A percentile compares a stretch with the other conserved stretches of the same genome.
Conservation (phyloP, 2,797 vertebrate species). For the Bradypodion ventrale region DNA sequence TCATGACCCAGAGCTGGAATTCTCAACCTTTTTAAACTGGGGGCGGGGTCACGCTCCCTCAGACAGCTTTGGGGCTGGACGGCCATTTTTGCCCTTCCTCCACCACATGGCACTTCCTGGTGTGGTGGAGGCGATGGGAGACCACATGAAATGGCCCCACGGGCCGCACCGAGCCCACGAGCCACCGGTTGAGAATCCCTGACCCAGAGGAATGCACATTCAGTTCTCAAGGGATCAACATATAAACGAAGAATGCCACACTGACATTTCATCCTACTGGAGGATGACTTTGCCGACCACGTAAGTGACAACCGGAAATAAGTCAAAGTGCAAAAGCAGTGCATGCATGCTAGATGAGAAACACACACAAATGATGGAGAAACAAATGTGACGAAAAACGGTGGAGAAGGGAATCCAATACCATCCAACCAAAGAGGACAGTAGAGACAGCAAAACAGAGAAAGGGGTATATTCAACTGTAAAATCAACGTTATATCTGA, state of each 20-base stretch:
- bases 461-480: not conserved
- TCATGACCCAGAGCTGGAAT: no score
- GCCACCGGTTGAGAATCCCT: no score
- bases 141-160: no score
- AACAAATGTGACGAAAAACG: not conserved
- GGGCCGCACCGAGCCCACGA: no score
- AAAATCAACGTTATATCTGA: not conserved
- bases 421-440: not conserved
- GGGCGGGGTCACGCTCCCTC: no score
- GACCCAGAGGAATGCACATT: not conserved
- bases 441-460: conserved; percentile 1
- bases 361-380: not conserved
- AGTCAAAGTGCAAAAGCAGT: conserved; percentile 12
- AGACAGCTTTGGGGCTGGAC: no score
- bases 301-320: not conserved
- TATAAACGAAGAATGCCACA: not conserved
- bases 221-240: not conserved
- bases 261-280: not conserved
- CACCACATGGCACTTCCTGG: no score
- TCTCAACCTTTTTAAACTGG: no score
- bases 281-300: not conserved
- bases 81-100: no score
- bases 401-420: conserved; percentile 29
- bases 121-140: no score
- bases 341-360: not conserved